Evolutionary conservation across 2,888 invertebrate genomes (phyloP).

Genomic region (Abrostola tripartita): DNA sequence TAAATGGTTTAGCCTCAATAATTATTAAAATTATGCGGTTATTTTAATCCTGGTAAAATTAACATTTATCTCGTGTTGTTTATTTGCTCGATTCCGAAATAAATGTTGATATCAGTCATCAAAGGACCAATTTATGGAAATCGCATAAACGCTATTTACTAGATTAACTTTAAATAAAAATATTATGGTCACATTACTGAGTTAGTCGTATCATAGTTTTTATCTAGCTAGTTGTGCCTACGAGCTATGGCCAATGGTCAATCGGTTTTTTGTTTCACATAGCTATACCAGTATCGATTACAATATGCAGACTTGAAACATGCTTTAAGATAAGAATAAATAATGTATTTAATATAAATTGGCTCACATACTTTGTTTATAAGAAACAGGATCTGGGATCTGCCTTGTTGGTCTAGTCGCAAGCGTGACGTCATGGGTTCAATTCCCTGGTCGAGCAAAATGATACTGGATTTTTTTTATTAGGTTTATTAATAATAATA

Average conservation of each 20-base stretch:
- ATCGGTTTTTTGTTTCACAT: slow-evolving; percentile 60
- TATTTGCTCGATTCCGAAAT: no score
- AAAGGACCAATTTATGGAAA: no score
- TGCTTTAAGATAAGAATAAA: slow-evolving; percentile 31
- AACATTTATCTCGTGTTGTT: no score
- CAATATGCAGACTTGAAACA: slow-evolving; percentile 28
- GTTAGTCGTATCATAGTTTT: slow-evolving; percentile 69
- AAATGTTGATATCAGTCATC: no score
- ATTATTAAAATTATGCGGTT: no score
- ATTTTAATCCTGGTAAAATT: no score
- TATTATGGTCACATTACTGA: slow-evolving; percentile 50
- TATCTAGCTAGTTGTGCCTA: slow-evolving; percentile 66
- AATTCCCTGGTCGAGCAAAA: no score
- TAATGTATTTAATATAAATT: slow-evolving; percentile 29
- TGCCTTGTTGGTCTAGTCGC: not conserved
- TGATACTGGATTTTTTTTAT: no score
- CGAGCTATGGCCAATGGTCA: slow-evolving; percentile 63
- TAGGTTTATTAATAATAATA: no score
- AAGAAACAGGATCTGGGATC: slow-evolving; percentile 19
- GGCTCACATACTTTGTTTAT: slow-evolving; percentile 6
- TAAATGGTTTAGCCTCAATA: no score
- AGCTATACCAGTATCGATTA: slow-evolving; percentile 29
- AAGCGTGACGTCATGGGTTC: not conserved
- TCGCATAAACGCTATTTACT: slow-evolving; percentile 5
- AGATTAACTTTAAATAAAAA: not conserved